Percentiles rank a stretch among this genome's conserved stretches.
Conservation (phyloP, 2,888 invertebrate genomes). For the Trichacis sp. region DNA sequence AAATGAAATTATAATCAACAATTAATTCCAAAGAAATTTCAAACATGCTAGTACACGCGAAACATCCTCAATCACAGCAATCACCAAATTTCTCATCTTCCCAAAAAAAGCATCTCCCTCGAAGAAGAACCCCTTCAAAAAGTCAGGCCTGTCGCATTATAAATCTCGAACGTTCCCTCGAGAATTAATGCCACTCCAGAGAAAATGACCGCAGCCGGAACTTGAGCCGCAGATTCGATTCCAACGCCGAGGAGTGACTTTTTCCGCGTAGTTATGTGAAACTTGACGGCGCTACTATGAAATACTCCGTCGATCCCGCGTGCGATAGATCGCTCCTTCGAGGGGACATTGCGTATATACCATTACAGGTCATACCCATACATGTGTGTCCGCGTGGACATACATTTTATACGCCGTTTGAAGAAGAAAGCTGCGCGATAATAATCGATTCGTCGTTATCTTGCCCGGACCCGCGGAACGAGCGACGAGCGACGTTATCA, state of each 20-base stretch:
- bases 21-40: too few relatives aligned
- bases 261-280: not conserved
- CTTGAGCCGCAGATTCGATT: conserved; percentile 4
- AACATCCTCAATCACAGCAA: too few relatives aligned
- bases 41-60: too few relatives aligned
- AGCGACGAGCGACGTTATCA: conserved; percentile 36
- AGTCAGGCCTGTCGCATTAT: not conserved
- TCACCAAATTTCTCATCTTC: too few relatives aligned
- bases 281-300: conserved; percentile 11
- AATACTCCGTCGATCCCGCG: conserved; percentile 6
- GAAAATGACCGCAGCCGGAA: conserved; percentile 4
- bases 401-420: not conserved
- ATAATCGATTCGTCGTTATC: conserved; percentile 36
- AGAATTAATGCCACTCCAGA: not conserved
- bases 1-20: too few relatives aligned
- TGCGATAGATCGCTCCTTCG: conserved; percentile 13
- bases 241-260: not conserved
- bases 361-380: conserved; percentile 12
- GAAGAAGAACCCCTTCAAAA: too few relatives aligned
- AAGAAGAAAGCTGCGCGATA: conserved; percentile 17
- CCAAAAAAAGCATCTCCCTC: too few relatives aligned
- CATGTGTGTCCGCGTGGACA: not conserved
- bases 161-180: not conserved
- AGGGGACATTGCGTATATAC: conserved; percentile 23
- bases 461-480: conserved; percentile 32